Evolutionary conservation across 2,113 vertebrate genomes (phyloP).

Genomic region (Meriones unguiculatus): DNA sequence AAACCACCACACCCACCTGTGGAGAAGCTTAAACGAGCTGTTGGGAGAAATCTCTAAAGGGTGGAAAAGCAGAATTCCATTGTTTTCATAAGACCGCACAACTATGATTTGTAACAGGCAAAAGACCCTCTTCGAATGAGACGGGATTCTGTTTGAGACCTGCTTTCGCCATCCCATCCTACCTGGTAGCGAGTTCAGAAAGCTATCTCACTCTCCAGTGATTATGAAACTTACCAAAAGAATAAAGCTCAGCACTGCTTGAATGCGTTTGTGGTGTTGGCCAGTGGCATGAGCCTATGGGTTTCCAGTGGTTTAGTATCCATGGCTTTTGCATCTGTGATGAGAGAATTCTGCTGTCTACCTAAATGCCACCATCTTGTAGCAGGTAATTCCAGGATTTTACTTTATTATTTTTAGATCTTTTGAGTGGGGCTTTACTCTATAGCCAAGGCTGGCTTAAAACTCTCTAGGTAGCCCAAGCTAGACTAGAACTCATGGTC

Average conservation of each 20-base stretch:
- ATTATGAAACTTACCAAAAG: neutral
- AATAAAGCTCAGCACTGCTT: neutral
- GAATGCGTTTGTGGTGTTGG: neutral
- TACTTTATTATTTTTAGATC: neutral
- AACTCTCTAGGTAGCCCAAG: neutral
- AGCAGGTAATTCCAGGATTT: neutral
- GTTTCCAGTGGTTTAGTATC: neutral
- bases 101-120: neutral
- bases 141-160: neutral
- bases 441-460: neutral
- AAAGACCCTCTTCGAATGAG: neutral
- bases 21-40: neutral
- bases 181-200: neutral
- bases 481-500: neutral
- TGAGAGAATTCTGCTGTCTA: neutral
- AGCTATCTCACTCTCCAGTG: neutral
- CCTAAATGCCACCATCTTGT: neutral
- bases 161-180: neutral
- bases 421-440: neutral
- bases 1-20: neutral
- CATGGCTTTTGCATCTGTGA: neutral
- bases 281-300: neutral
- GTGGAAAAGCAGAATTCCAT: neutral
- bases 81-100: slow-evolving; percentile 1
- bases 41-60: neutral